Conservation (phyloP, 2,888 invertebrate species). For the Nomada ferruginata region DNA sequence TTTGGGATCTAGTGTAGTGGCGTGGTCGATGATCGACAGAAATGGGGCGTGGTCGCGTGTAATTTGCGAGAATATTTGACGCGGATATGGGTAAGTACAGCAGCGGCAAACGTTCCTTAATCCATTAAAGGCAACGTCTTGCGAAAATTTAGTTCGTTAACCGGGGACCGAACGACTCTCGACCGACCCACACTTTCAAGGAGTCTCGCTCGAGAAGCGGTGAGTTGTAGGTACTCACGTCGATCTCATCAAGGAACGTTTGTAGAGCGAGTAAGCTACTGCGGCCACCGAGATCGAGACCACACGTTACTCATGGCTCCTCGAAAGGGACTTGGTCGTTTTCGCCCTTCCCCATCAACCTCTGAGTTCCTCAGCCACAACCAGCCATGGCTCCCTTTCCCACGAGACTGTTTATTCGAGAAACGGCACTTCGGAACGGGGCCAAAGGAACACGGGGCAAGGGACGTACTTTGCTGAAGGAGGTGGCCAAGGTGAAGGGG, state of each 20-base stretch:
- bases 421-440: slow-evolving; percentile 54
- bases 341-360: slow-evolving; percentile 19
- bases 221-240: slow-evolving; percentile 51
- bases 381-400: slow-evolving; percentile 11
- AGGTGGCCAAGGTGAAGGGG: slow-evolving; percentile 31
- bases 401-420: slow-evolving; percentile 70
- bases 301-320: slow-evolving; percentile 63
- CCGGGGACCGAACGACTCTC: slow-evolving; percentile 48
- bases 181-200: slow-evolving; percentile 48
- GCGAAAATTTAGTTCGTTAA: slow-evolving; percentile 62
- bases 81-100: neutral
- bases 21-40: slow-evolving; percentile 3
- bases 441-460: slow-evolving; percentile 27
- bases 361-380: neutral
- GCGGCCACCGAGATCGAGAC: slow-evolving; percentile 53
- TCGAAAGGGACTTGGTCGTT: slow-evolving; percentile 61
- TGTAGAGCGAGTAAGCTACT: slow-evolving; percentile 60
- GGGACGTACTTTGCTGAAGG: slow-evolving; percentile 24
- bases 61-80: slow-evolving; percentile 28
- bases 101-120: slow-evolving; percentile 32
- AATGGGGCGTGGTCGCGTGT: neutral
- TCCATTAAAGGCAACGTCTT: slow-evolving; percentile 49
- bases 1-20: no score
- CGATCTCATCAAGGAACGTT: slow-evolving; percentile 68
- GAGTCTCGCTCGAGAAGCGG: slow-evolving; percentile 26